Base-by-base conservation (phyloP, 1,140 invertebrate species). In the Nephila pilipes region DNA sequence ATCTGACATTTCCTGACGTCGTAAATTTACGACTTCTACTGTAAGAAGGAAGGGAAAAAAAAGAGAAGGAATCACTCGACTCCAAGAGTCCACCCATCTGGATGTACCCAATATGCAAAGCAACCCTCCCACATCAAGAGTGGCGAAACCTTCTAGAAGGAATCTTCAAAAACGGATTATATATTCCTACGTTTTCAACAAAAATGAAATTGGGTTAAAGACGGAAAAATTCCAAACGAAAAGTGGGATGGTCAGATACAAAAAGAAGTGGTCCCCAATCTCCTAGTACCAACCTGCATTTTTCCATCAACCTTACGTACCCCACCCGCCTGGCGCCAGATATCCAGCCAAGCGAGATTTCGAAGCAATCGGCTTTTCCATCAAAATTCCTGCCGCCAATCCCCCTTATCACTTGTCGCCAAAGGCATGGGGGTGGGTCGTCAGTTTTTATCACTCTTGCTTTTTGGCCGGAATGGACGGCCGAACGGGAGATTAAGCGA, bases 341-440 rank as follows among this genome's bases (percentile, higher is more conserved):
- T 90, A 90, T 22, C 22, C 89, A 90, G 54, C 89, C 89, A 83
- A 90, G 89, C 89, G 89, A 81, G 89, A 90, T 90, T 55, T 60
- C 16, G 89, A 81, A 63, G 75, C 89, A 83, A 90, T 90, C 89
- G 89, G 89, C 54, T 83, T 63, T 90, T 90, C 89, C 89, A 90
- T 90, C 89, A 90, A 90, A 90, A 81, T 83, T 83, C 89, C 79
- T 20, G 6, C 55, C 55, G 38, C 85, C 85, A 54, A 54, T 83
- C 80, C 80, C 65, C 46, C 57, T 83, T 83, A 83, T 83, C 89
- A 83, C 75, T 81, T 80, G 89, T 90, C 89, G 89, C 75, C 89
- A 90, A 90, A 60, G 79, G 89, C 46, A 83, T 20, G 65, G 36
- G 18, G 55, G 16, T 3, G 58, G n/a, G 18, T 58, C 25, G 38